phyloP scores from a whole-genome alignment of 2,113 vertebrate genomes.

The Vireo altiloquus region DNA sequence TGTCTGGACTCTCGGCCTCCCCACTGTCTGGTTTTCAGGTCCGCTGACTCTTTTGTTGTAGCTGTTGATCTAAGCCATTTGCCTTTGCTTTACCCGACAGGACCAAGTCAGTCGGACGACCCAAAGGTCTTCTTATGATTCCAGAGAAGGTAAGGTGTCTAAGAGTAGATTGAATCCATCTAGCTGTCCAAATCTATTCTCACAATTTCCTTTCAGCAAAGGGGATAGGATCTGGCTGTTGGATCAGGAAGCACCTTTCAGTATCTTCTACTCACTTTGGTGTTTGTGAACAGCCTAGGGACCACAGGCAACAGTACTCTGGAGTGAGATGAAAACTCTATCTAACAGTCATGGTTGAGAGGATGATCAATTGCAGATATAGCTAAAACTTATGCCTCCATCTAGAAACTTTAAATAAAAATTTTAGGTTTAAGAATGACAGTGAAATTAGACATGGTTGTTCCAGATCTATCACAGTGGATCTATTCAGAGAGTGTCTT shows the following conservation, averaged over 20 bases:
- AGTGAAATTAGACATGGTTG: background rate
- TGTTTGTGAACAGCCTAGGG: background rate
- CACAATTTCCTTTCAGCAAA: background rate
- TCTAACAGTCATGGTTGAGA: background rate
- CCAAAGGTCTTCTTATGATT: background rate
- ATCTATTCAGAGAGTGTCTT: background rate
- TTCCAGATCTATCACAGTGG: background rate
- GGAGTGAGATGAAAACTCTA: background rate
- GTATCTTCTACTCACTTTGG: background rate
- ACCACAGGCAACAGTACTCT: background rate
- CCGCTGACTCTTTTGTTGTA: background rate
- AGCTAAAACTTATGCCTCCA: background rate
- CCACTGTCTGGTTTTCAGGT: background rate
- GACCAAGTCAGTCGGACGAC: background rate
- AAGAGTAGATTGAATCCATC: background rate
- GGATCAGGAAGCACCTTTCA: background rate
- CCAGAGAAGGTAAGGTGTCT: background rate
- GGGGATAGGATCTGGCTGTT: background rate
- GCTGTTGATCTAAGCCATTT: background rate
- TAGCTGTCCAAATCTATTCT: background rate
- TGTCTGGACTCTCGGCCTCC: background rate
- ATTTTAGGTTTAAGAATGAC: background rate
- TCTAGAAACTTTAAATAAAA: background rate
- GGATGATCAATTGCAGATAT: background rate
- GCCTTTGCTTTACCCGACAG: fast-evolving